These are phyloP conservation scores for Bombylius major DNA, from an alignment of 2,888 invertebrate species.

Conservation along the genomic window DNA sequence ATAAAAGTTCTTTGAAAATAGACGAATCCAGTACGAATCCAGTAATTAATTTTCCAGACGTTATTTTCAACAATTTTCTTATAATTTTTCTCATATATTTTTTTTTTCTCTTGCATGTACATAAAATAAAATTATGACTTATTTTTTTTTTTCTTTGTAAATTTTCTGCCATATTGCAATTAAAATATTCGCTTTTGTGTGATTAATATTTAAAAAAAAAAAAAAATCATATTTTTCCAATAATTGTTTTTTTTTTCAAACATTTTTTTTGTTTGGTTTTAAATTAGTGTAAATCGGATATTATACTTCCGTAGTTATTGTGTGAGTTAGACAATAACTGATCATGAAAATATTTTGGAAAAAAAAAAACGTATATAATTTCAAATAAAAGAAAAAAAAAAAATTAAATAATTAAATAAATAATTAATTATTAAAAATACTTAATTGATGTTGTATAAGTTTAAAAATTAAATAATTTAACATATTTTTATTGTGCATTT, in stretches of 20 bases:
- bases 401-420: too few relatives aligned
- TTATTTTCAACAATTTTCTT: background rate
- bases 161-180: too few relatives aligned
- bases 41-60: too few relatives aligned
- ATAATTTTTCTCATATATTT: background rate
- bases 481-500: too few relatives aligned
- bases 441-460: too few relatives aligned
- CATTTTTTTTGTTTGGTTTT: background rate
- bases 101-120: background rate
- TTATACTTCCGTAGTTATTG: slow-evolving; percentile 23
- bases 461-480: too few relatives aligned
- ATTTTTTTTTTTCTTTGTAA: background rate
- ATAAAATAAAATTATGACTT: background rate
- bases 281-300: slow-evolving; percentile 1
- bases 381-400: too few relatives aligned
- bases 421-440: too few relatives aligned
- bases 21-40: too few relatives aligned
- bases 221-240: background rate
- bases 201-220: background rate
- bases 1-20: too few relatives aligned
- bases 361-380: slow-evolving; percentile 3
- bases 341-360: background rate
- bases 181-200: too few relatives aligned
- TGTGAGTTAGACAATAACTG: slow-evolving; percentile 36
- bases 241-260: too few relatives aligned